Base-by-base conservation (phyloP, 2,888 invertebrate genomes). In the Dichetophora obliterata region DNA sequence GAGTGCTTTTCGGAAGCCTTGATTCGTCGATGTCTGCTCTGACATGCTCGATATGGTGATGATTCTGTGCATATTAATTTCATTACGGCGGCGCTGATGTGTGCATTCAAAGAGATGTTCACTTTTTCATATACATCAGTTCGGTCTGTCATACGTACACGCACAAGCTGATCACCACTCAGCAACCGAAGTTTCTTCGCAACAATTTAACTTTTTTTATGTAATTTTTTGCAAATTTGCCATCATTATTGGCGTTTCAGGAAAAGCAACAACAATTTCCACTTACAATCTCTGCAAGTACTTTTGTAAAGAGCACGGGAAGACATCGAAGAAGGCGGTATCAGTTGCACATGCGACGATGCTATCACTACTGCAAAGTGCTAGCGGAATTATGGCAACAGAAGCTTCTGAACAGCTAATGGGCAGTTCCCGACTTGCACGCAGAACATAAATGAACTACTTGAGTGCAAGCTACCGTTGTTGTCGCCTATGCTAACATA, bases 381-480 rank as follows among this genome's bases (percentile, higher is more conserved):
- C 79, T 78, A 72, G 59, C 74, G 78, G 77, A 77, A 78, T 80
- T 76, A 76, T 79, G 69, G 66, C 79, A 79, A 76, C 78, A 79
- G 79, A 59, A 75, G 78, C 79, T 77, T 80, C 78, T 79, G 79
- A 52, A 27, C 63, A 27, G 52, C 27, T 19, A 16, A 54, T 22
- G 22, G 54, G 54, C 54, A 3, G 54, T 19, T 5, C 54, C 54
- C n/a, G 19, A 54, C 19, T 54, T 54, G 54, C 54, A 54, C 22
- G 54, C 54, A 54, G 54, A 9, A 54, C 54, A 22, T 19, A 43
- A 43, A n/a, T n/a, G n/a, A 31, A 43, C 43, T 11, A 19, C 54
- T 54, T 54, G 22, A 54, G 19, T 54, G 54, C 5, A 54, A 19
- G 19, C 54, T 54, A 19, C 54, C 54, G 54, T 54, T 19, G 54